A percentile compares a stretch with the other conserved stretches of the same genome.
These are phyloP conservation scores for Volucella zonaria DNA, from an alignment of 2,888 invertebrate species.

Conservation along the genomic window DNA sequence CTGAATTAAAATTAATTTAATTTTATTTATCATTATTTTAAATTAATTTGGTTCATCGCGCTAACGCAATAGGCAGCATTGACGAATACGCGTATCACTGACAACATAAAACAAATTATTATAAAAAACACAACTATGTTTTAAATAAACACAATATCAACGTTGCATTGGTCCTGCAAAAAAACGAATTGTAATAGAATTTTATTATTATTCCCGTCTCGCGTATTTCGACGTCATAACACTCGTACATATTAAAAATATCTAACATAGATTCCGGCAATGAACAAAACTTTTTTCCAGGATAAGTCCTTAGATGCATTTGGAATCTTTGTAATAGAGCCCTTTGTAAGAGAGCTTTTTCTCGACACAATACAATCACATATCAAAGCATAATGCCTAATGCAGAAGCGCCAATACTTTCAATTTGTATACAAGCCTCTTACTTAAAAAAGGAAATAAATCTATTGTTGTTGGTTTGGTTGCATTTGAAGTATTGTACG, in stretches of 20 bases:
- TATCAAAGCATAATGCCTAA: slow-evolving; percentile 20
- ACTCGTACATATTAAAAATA: slow-evolving; percentile 49
- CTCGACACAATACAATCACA: slow-evolving; percentile 30
- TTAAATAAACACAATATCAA: slow-evolving; percentile 53
- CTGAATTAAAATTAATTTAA: background rate
- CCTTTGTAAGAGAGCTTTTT: slow-evolving; percentile 52
- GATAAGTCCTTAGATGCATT: slow-evolving; percentile 51
- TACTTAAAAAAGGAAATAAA: slow-evolving; percentile 18
- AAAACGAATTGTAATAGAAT: slow-evolving; percentile 59
- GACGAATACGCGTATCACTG: slow-evolving; percentile 65
- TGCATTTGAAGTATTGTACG: slow-evolving; percentile 18
- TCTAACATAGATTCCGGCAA: slow-evolving; percentile 41
- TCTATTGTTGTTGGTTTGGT: slow-evolving; percentile 29
- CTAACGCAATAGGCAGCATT: slow-evolving; percentile 47
- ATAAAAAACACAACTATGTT: slow-evolving; percentile 54
- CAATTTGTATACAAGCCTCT: slow-evolving; percentile 34
- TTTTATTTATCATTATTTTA: slow-evolving; percentile 34
- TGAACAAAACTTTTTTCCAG: slow-evolving; percentile 47
- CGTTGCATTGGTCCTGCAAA: slow-evolving; percentile 41
- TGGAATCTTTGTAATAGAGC: slow-evolving; percentile 24
- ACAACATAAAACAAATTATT: slow-evolving; percentile 63
- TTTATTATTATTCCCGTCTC: slow-evolving; percentile 45
- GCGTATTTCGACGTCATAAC: slow-evolving; percentile 31
- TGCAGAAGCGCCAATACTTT: slow-evolving; percentile 40
- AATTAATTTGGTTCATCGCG: slow-evolving; percentile 36